Evolutionary conservation across 2,113 vertebrate genomes (phyloP), one percentile per base, ranked within the genome.

Genomic region (Salminus brasiliensis): DNA sequence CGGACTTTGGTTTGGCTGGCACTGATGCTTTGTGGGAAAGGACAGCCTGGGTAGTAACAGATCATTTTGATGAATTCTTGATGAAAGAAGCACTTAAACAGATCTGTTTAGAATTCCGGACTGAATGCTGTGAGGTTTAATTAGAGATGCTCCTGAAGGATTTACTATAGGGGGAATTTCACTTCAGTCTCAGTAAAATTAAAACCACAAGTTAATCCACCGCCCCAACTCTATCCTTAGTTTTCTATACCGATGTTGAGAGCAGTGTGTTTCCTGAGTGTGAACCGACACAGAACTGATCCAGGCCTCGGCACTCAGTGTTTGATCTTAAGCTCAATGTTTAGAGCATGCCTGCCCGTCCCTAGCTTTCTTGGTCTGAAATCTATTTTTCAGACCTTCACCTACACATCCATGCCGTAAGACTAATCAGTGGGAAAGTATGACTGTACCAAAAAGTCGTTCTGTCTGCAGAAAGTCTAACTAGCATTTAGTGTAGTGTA

Each of bases 1-100:
- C 41, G 18, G 60, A 60, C 73, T 76, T 70, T 55, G 55, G 23
- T 32, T 66, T 74, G n/a, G n/a, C n/a, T 73, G 34, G 32, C 11
- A 23, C 27, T 45, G 23, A 52, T 2, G 25, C 39, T 52, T 27
- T 53, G 41, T 4, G 23, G 21, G n/a, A 68, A 63, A 39, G 53
- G 52, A 62, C 74, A 83, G 55, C 23, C 16, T 18, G 39, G 30
- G 5, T 13, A 59, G 55, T 7, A 59, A 30, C 13, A 3, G 4
- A 59, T 23, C 32, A 23, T 23, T 45, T 36, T 5, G n/a, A n/a
- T 34, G 52, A n/a, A 16, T 52, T 71, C 23, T 39, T 32, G 32
- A 59, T 32, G 27, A 30, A 70, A 60, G 11, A 57, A 23, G 29
- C 30, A n/a, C 43, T 29, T 65, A 53, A 27, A 23, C 60, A 16